A percentile compares a stretch with the other conserved stretches of the same genome.
These are phyloP conservation scores for Schizothorax lantsangensis DNA, from an alignment of 2,797 vertebrate species.

Conservation along the genomic window DNA sequence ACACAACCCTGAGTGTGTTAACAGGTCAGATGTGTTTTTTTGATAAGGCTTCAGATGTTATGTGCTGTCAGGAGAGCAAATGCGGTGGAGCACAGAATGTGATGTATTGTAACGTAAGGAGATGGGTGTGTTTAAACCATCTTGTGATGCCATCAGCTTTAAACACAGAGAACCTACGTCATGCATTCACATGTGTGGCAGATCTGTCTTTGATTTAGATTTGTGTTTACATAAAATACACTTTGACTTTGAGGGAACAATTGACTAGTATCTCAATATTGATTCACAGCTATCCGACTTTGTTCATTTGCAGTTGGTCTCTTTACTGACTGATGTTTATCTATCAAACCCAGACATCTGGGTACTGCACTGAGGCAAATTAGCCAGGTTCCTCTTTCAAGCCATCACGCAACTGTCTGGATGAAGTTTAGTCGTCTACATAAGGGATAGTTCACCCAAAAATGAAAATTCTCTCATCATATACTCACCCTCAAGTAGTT, in stretches of 20 bases:
- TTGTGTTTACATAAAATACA: background rate
- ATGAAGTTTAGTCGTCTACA: background rate
- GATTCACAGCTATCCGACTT: background rate
- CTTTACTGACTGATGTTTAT: conserved; percentile 9
- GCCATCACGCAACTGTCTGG: conserved; percentile 13
- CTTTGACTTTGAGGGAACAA: background rate
- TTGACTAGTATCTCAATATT: background rate
- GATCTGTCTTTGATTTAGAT: background rate
- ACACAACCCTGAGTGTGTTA: conserved; percentile 21
- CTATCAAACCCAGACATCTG: conserved; percentile 28
- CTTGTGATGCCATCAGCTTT: conserved; percentile 53
- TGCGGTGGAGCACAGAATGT: background rate
- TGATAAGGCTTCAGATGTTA: conserved; percentile 30
- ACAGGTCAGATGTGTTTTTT: conserved; percentile 22
- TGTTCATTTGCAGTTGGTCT: conserved; percentile 21
- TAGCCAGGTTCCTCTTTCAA: conserved; percentile 8
- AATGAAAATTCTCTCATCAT: too few species aligned
- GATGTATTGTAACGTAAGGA: conserved; percentile 40
- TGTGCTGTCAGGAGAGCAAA: background rate
- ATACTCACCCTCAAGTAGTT: too few species aligned
- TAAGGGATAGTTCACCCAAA: too few species aligned
- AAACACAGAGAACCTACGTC: background rate
- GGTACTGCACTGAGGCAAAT: background rate
- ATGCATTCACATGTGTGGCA: background rate
- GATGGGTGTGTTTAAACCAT: conserved; percentile 38